Percentiles rank a stretch among this genome's conserved stretches.
Conservation (phyloP, 2,113 vertebrate genomes). For the Panthera uncia region DNA sequence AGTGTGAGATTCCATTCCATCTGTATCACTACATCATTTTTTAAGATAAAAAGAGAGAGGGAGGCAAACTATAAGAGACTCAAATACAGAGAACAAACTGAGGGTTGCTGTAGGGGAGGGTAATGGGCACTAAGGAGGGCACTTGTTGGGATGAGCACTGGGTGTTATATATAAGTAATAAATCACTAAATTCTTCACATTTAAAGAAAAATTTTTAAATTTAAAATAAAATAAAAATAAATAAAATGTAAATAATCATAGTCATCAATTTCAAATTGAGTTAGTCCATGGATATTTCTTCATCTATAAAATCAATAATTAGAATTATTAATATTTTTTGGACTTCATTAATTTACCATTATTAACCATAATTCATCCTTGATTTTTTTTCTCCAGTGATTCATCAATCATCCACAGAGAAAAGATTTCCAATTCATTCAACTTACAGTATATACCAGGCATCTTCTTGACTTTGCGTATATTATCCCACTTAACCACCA, state of each 20-base stretch:
- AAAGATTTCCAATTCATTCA: constrained; percentile 29
- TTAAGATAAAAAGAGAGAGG: no score
- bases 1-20: not conserved
- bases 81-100: no score
- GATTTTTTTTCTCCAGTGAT: not conserved
- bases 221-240: no score
- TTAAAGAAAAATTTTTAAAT: no score
- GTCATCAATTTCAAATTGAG: constrained; percentile 16
- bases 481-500: not conserved
- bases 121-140: no score
- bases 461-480: not conserved
- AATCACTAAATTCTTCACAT: no score
- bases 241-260: not conserved
- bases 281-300: not conserved
- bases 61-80: no score
- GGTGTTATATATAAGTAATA: no score
- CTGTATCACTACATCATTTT: not conserved
- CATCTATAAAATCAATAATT: constrained; percentile 32
- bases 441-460: not conserved
- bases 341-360: not conserved
- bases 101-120: no score
- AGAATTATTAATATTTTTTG: not conserved
- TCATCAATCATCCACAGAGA: not conserved
- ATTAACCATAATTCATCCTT: not conserved
- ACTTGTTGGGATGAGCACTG: no score